Base-by-base conservation (phyloP, 2,888 invertebrate species). In the Leptarthrus brevirostris region DNA sequence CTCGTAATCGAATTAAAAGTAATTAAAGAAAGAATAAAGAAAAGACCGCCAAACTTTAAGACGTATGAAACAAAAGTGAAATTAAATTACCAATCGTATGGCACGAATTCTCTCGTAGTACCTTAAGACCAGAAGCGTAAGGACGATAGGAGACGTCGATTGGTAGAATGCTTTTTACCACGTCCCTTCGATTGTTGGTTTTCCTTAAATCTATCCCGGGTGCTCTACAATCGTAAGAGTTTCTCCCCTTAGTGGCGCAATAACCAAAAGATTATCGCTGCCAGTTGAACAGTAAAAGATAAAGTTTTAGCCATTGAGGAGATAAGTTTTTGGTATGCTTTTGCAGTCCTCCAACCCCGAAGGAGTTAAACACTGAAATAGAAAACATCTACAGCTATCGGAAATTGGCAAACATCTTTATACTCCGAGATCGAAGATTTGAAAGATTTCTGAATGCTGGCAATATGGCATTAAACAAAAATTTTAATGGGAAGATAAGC, bases 361-460 rank as follows among this genome's bases (percentile, higher is more conserved):
- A 69, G 47, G 16, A 47, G 64, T 24, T 58, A 58, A 58, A 20
- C 26, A 6, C 36, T 36, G 12, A 14, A 36, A 34, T 20, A 26
- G 58, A 36, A 58, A 36, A 47, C 2, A 22, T 66, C 10, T 22
- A 24, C n/a, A 52, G 52, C 16, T 69, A 52, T 69, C 52, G 69
- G 52, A 52, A 69, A 69, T 69, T 52, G 69, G 52, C 18, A 52
- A 66, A 52, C 52, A 52, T 49, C 49, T 34, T 52, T 69, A 16
- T 18, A 49, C 30, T 69, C 10, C 49, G 12, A 44, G n/a, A 26
- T 40, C 36, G 40, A 40, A 36, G n/a, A n/a, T n/a, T n/a, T n/a
- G n/a, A n/a, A n/a, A n/a, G n/a, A 40, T 40, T 30, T 30, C 40
- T 40, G 16, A 61, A 22, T 30, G 84, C 84, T 82, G 47, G 12